Base-by-base conservation (phyloP, 2,888 invertebrate genomes). In the Choreutis nemorana region DNA sequence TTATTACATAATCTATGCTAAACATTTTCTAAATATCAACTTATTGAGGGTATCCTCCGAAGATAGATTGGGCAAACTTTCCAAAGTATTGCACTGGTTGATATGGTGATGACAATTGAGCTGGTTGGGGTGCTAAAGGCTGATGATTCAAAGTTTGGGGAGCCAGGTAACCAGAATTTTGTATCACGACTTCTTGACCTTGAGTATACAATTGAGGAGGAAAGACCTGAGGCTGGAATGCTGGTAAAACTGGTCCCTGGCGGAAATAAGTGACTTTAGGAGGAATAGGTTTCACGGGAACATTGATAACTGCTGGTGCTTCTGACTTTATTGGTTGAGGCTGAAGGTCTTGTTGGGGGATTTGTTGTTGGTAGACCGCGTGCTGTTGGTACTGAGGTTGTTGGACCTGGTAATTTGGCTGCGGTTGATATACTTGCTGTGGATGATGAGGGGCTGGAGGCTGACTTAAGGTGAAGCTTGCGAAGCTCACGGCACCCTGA, bases 31-130 rank as follows among this genome's bases (percentile, higher is more conserved):
- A 18, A 8, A 18, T 18, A 5, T 18, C 18, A 18, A 18, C 21
- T 48, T 33, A 44, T 29, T 47, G 44, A 32, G 45, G 45, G 32
- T 42, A 41, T 25, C 41, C 36, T 10, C 50, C 48, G 34, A 70
- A 65, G 22, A 71, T 44, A 1, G 55, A 46, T 5, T 61, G 55
- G 1, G 72, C 68, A 13, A 50, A 67, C 36, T 68, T 67, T 0
- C 71, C 71, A 30, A 61, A 68, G 34, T 65, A 72, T 32, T 71
- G 72, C 4, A 70, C 57, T 4, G 65, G 47, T 1, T 67, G 55
- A 32, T 54, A 59, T n/a, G n/a, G n/a, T n/a, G n/a, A n/a, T n/a
- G n/a, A n/a, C n/a, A n/a, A n/a, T n/a, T n/a, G n/a, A 0, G 59
- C 42, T 2, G 67, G 60, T 2, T 50, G 32, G 2, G 44, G 43